phyloP scores from a whole-genome alignment of 2,888 invertebrate genomes.

The Dastarcus helophoroides region DNA sequence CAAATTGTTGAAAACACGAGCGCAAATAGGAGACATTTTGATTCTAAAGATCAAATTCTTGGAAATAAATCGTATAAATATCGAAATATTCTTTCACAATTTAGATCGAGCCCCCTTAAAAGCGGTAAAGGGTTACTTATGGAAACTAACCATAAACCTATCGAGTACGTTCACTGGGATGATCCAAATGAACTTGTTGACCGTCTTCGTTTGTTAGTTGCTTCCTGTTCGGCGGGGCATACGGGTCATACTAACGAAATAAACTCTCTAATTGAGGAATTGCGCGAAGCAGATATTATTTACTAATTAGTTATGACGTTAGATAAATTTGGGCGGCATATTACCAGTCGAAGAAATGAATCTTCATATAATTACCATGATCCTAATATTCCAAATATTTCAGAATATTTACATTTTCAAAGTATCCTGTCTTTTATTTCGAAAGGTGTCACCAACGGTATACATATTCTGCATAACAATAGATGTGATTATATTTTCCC shows the following conservation, averaged over 20 bases:
- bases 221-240: conserved; percentile 14
- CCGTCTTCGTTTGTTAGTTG: conserved; percentile 13
- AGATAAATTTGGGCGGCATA: too few relatives aligned
- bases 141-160: conserved; percentile 7
- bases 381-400: too few relatives aligned
- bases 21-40: not conserved
- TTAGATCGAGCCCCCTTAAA: too few relatives aligned
- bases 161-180: conserved; percentile 15
- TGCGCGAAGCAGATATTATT: conserved; percentile 9
- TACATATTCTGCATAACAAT: too few relatives aligned
- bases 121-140: too few relatives aligned
- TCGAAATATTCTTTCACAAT: not conserved
- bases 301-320: conserved; percentile 3
- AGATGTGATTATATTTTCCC: too few relatives aligned
- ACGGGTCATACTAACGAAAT: conserved; percentile 15
- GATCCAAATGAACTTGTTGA: conserved; percentile 18
- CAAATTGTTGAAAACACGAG: conserved; percentile 3
- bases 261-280: conserved; percentile 14
- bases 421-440: too few relatives aligned
- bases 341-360: too few relatives aligned
- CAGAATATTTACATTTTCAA: too few relatives aligned
- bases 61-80: not conserved
- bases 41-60: not conserved
- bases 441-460: too few relatives aligned
- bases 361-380: too few relatives aligned